A percentile compares a stretch with the other conserved stretches of the same genome.
Conservation (phyloP, 2,113 vertebrate species). For the Alexandromys fortis region DNA sequence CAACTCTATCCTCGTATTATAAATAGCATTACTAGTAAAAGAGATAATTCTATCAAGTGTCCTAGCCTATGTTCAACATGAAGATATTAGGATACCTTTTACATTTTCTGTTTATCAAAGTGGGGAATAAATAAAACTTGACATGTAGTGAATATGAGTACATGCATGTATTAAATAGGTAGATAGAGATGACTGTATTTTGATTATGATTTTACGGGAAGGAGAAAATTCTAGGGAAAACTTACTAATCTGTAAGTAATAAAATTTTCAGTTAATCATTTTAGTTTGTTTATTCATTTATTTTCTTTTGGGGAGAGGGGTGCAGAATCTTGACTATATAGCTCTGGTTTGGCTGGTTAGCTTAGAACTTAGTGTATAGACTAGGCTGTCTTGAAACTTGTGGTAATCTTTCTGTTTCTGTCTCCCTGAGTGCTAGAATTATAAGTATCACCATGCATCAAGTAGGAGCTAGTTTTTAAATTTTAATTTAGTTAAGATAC, state of each 20-base stretch:
- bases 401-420: neutral
- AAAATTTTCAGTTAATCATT: slow-evolving; percentile 32
- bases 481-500: neutral
- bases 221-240: slow-evolving; percentile 43
- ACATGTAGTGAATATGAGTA: neutral
- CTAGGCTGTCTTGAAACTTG: neutral
- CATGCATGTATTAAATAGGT: neutral
- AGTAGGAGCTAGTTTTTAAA: neutral
- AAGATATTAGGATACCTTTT: neutral
- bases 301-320: neutral
- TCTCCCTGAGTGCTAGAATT: neutral
- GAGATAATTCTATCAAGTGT: neutral
- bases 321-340: neutral
- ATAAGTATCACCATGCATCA: neutral
- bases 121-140: slow-evolving; percentile 32
- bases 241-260: slow-evolving; percentile 10
- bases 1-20: neutral
- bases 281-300: slow-evolving; percentile 29
- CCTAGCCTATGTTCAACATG: neutral
- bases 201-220: slow-evolving; percentile 48
- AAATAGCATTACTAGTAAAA: slow-evolving; percentile 35
- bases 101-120: slow-evolving; percentile 32
- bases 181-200: neutral
- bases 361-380: neutral
- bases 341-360: neutral